A percentile compares a stretch with the other conserved stretches of the same genome.
phyloP scores from a whole-genome alignment of 1,140 invertebrate species.

The Leptinotarsa texana region DNA sequence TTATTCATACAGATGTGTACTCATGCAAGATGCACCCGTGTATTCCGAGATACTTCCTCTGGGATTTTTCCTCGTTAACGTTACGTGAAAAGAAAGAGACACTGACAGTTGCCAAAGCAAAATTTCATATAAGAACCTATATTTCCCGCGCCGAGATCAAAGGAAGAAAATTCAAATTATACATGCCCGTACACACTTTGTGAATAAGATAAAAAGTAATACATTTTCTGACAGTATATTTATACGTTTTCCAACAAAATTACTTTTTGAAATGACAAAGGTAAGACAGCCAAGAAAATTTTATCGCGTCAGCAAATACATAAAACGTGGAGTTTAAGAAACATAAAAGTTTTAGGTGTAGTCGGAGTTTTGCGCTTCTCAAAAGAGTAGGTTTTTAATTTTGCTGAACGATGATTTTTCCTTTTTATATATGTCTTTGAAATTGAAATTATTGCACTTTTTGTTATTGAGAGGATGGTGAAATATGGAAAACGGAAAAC shows the following conservation, averaged over 20 bases:
- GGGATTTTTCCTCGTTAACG: no score
- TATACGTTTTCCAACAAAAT: neutral
- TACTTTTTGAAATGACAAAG: slow-evolving; percentile 2
- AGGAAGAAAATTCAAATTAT: neutral
- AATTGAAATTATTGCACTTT: no score
- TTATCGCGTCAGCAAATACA: neutral
- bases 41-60: no score
- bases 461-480: no score
- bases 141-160: neutral
- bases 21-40: no score
- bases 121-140: no score
- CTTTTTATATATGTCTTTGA: no score
- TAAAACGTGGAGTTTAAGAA: slow-evolving; percentile 6
- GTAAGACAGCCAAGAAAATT: slow-evolving; percentile 4
- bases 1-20: no score
- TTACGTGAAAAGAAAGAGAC: no score
- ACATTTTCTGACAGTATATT: slow-evolving; percentile 1
- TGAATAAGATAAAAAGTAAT: neutral
- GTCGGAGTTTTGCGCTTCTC: neutral
- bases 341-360: neutral
- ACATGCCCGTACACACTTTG: neutral
- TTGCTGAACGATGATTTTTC: neutral
- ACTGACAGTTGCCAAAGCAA: no score
- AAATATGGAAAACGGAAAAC: no score
- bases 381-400: neutral